phyloP scores from a whole-genome alignment of 2,113 vertebrate species.

The Corynorhinus townsendii region DNA sequence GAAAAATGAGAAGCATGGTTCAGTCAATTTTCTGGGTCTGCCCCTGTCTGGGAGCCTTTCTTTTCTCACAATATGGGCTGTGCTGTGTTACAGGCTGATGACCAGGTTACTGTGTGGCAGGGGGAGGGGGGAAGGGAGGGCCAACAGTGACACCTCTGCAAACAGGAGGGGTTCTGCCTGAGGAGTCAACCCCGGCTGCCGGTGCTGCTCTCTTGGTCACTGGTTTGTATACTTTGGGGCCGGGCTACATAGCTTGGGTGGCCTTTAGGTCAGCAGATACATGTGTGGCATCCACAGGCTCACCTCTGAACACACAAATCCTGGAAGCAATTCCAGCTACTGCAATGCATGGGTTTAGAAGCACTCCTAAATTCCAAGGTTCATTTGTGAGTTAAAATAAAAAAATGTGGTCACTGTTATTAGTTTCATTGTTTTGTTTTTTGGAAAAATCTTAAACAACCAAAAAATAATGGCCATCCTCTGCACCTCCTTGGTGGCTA shows the following conservation, averaged over 20 bases:
- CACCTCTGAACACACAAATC: neutral
- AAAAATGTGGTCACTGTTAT: neutral
- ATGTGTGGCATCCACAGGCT: rapidly evolving
- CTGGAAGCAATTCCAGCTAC: neutral
- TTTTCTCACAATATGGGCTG: neutral
- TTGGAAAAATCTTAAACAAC: neutral
- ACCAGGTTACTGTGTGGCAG: neutral
- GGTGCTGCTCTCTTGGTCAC: neutral
- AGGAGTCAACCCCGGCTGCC: neutral
- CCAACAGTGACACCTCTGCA: neutral
- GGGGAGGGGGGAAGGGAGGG: no score
- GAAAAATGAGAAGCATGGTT: neutral
- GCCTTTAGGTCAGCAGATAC: neutral
- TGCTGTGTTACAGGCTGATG: neutral
- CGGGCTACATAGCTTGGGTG: neutral
- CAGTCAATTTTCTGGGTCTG: neutral
- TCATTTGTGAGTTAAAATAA: constrained; percentile 5
- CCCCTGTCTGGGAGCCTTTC: neutral
- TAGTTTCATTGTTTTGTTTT: neutral
- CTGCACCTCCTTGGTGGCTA: neutral
- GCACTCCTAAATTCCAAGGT: neutral
- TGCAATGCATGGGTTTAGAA: neutral
- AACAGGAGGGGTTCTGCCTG: neutral
- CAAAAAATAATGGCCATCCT: neutral
- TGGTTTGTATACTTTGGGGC: neutral